These are phyloP conservation scores for Echinometra lucunter DNA, from an alignment of 53 echinoderm and acorn worm genomes.

Conservation along the genomic window DNA sequence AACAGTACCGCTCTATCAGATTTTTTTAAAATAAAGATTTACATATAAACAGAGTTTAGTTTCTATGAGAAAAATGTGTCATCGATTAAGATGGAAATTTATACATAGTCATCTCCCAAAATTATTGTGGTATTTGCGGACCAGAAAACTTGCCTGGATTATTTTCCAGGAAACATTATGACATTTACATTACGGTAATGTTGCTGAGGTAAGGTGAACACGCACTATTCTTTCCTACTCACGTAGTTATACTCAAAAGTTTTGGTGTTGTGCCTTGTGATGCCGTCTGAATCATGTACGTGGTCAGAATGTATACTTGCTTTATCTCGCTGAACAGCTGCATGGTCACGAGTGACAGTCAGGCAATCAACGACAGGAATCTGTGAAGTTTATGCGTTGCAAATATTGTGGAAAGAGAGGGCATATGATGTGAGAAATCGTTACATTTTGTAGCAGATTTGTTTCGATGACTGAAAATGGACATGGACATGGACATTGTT, in stretches of 20 bases:
- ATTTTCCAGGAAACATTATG: not conserved
- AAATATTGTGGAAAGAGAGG: not conserved
- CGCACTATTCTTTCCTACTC: not conserved
- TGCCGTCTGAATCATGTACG: not conserved
- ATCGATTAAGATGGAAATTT: not conserved
- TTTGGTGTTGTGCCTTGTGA: not conserved
- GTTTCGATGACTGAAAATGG: too few species aligned
- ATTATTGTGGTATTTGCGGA: not conserved
- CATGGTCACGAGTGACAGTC: not conserved
- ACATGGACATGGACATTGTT: too few species aligned
- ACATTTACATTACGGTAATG: not conserved
- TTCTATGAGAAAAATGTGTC: not conserved
- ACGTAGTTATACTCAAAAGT: conserved; percentile 36
- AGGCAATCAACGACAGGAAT: not conserved
- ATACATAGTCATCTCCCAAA: too few species aligned
- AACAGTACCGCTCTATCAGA: not conserved
- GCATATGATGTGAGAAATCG: not conserved
- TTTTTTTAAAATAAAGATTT: not conserved
- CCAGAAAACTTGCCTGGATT: not conserved
- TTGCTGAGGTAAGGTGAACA: not conserved
- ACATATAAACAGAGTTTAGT: not conserved
- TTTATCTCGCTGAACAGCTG: not conserved
- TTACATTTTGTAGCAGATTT: not conserved
- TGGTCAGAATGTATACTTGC: conserved; percentile 1
- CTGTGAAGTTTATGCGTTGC: not conserved